These are phyloP conservation scores for Hylaea fasciaria DNA, from an alignment of 2,888 invertebrate species.

Conservation along the genomic window DNA sequence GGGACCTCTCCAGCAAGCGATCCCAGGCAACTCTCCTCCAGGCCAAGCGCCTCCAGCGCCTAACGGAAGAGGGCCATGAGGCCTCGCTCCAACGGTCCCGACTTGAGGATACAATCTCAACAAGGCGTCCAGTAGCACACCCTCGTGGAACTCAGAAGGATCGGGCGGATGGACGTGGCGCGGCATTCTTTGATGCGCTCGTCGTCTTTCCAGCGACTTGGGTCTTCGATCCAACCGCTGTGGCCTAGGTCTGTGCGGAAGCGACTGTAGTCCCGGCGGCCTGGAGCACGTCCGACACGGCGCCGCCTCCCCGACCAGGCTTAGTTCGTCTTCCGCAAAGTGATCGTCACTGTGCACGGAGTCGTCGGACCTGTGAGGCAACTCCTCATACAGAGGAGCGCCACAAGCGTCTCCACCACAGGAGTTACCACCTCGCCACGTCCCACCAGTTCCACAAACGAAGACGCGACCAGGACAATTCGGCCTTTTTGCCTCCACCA, in stretches of 20 bases:
- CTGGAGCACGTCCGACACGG: slow-evolving; percentile 81
- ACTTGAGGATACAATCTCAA: slow-evolving; percentile 89
- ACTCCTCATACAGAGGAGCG: slow-evolving; percentile 93
- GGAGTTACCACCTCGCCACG: slow-evolving; percentile 84
- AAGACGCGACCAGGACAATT: slow-evolving; percentile 86
- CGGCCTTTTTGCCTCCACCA: slow-evolving; percentile 89
- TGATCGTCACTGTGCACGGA: slow-evolving; percentile 91
- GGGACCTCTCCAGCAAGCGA: slow-evolving; percentile 85
- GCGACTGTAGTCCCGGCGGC: slow-evolving; percentile 77
- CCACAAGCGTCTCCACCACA: slow-evolving; percentile 76
- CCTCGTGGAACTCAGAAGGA: slow-evolving; percentile 92
- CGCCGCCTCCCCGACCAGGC: slow-evolving; percentile 78
- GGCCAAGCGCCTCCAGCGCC: slow-evolving; percentile 89
- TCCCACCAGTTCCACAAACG: slow-evolving; percentile 85
- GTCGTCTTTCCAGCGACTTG: slow-evolving; percentile 81
- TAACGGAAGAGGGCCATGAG: slow-evolving; percentile 72
- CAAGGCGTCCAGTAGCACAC: slow-evolving; percentile 90
- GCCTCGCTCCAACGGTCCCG: slow-evolving; percentile 86
- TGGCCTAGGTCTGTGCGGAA: slow-evolving; percentile 85
- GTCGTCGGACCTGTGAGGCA: slow-evolving; percentile 86
- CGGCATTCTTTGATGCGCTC: slow-evolving; percentile 77
- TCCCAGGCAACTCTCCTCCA: slow-evolving; percentile 86
- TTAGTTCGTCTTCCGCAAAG: slow-evolving; percentile 93
- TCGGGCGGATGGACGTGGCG: slow-evolving; percentile 88
- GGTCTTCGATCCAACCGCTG: slow-evolving; percentile 86